Evolutionary conservation across 1,140 invertebrate genomes (phyloP), one percentile per base, ranked within the genome.

Genomic region (Bombus affinis): DNA sequence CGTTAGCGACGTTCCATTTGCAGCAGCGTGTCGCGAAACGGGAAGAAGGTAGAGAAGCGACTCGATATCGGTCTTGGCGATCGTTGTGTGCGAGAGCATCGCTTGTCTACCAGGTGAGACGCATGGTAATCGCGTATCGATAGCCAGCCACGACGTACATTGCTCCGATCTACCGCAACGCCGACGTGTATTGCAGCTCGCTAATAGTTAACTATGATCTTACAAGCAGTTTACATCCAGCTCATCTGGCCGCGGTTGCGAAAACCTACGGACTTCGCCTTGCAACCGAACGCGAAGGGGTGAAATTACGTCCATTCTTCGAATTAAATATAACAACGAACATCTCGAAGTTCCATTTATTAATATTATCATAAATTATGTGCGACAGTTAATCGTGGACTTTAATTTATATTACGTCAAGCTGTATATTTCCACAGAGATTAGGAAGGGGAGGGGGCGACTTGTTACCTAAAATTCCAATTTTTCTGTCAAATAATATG

Each of bases 191-290:
- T 83, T 35, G 81, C 83, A 59, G 68, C 37, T 44, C 39, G 79
- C 84, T 85, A 81, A 81, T 85, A 85, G 84, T 81, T 81, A 85
- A 85, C 84, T 81, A 81, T 81, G 71, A 81, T 85, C 84, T 81
- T 85, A 81, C 79, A 85, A 85, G 71, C 72, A 72, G 84, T 81
- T 81, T 74, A 81, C 84, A 75, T 70, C 47, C 70, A 70, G 25
- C 1, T 65, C 37, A 71, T 84, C 75, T 70, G 39, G 22, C 82
- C 78, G 84, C 72, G 73, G 57, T 81, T 44, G 62, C 47, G 77
- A 80, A 85, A 85, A 85, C 5, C 74, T 13, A n/a, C 25, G 37
- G 32, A 70, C 42, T 15, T 42, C 1, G 37, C 37, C 53, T 57
- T 65, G 8, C 32, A 22, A 25, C 8, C 39, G 18, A n/a, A 28